Conservation (phyloP, 2,113 vertebrate species). For the Alligator mississippiensis region DNA sequence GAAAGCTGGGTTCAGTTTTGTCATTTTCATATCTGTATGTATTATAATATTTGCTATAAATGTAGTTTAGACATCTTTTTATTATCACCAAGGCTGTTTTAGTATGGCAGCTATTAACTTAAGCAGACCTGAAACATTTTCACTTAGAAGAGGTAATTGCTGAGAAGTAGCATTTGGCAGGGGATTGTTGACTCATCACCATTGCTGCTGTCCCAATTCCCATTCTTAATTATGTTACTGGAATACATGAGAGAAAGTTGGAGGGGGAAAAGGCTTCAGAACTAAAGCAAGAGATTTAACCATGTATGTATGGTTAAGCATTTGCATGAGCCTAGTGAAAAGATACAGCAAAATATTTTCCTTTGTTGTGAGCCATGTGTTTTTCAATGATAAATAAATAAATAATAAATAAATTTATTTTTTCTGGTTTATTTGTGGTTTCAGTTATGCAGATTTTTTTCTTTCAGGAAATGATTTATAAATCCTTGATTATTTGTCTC, state of each 20-base stretch:
- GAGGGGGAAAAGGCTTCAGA: background rate
- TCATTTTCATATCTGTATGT: too few species aligned
- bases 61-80: too few species aligned
- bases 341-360: background rate
- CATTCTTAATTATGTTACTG: too few species aligned
- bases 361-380: background rate
- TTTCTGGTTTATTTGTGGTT: background rate
- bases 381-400: background rate
- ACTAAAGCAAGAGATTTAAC: background rate
- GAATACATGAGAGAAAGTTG: background rate
- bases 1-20: too few species aligned
- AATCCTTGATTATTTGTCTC: background rate
- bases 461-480: background rate
- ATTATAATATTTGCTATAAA: too few species aligned
- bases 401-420: background rate
- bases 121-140: too few species aligned
- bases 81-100: too few species aligned
- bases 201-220: too few species aligned
- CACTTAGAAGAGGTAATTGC: too few species aligned
- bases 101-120: too few species aligned
- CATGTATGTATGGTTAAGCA: background rate
- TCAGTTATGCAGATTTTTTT: background rate
- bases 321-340: slow-evolving; percentile 1
- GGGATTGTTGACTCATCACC: too few species aligned
- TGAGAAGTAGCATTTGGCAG: too few species aligned